Evolutionary conservation across 1,140 invertebrate species (phyloP), one percentile per base, ranked within the genome.

Genomic region (Andrena cerasifolii): DNA sequence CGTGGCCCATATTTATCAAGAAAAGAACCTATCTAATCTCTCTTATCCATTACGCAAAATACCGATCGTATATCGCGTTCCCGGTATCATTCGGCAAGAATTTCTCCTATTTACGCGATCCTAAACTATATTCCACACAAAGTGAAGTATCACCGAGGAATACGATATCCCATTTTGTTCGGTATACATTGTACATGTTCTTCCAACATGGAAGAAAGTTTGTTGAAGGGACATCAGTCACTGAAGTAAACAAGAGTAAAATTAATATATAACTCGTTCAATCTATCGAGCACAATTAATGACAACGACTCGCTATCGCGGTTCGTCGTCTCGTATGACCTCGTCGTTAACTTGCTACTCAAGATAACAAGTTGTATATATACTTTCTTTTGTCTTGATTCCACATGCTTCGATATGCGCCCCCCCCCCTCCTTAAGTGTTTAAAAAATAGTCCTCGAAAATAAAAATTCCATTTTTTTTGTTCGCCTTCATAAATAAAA

Each of bases 301-400:
- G 24, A 1, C 1, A 3, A 24, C 2, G n/a, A n/a, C n/a, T n/a
- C 18, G n/a, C 16, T 71, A 58, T 47, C 33, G 5, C 24, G 12
- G 2, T 47, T 47, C 12, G 6, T 59, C 16, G 28, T 45, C n/a
- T n/a, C n/a, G n/a, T 3, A 47, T 33, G 36, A 21, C 10, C 36
- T 56, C 18, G 18, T 58, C n/a, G n/a, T n/a, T 45, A 28, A 70
- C 7, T 70, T 21, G 36, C 14, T 68, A 43, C 16, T 68, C 24
- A 1, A 45, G 24, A 70, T 70, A 56, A 40, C 24, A 12, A n/a
- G n/a, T n/a, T n/a, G n/a, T n/a, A n/a, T n/a, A n/a, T n/a, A 10
- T n/a, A 7, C 26, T 56, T 58, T 31, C 3, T 10, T 33, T 31
- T 26, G 31, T 6, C 21, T 8, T 43, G n/a, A 7, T 26, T 2